phyloP scores from a whole-genome alignment of 2,888 invertebrate genomes.

The Cheilosia vulpina region DNA sequence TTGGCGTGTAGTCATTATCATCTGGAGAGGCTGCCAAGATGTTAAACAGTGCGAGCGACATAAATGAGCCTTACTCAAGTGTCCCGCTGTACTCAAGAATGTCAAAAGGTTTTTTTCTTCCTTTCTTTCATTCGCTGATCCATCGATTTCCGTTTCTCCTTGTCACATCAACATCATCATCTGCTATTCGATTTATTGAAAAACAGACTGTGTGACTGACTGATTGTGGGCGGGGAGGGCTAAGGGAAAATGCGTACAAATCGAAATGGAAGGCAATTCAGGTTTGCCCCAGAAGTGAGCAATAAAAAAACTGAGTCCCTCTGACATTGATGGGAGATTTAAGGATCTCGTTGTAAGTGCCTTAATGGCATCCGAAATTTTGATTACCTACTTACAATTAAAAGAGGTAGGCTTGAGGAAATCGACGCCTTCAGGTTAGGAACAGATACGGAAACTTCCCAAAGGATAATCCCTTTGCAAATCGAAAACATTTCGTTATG shows the following conservation, averaged over 20 bases:
- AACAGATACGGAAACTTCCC: background rate
- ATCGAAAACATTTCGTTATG: background rate
- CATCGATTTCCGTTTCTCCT: constrained; percentile 61
- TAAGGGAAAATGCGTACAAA: background rate
- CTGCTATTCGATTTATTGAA: constrained; percentile 59
- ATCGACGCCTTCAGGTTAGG: background rate
- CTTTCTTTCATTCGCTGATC: constrained; percentile 8
- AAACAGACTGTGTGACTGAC: constrained; percentile 4
- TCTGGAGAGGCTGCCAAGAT: constrained; percentile 35
- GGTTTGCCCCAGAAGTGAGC: constrained; percentile 33
- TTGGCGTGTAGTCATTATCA: constrained; percentile 28
- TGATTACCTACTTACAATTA: constrained; percentile 23
- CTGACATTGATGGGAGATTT: constrained; percentile 39
- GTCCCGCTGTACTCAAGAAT: constrained; percentile 50
- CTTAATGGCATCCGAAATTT: constrained; percentile 40
- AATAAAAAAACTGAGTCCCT: constrained; percentile 7
- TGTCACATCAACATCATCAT: constrained; percentile 67
- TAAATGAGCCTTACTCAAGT: constrained; percentile 42
- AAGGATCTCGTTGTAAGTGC: constrained; percentile 34
- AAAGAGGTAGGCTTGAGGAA: background rate
- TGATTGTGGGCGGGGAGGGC: background rate
- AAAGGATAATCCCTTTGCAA: constrained; percentile 18
- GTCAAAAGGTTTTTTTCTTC: constrained; percentile 42
- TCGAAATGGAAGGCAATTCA: background rate
- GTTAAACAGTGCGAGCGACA: constrained; percentile 47